Evolutionary conservation across 2,113 vertebrate species (phyloP), one percentile per base, ranked within the genome.

Genomic region (Anguilla japonica): DNA sequence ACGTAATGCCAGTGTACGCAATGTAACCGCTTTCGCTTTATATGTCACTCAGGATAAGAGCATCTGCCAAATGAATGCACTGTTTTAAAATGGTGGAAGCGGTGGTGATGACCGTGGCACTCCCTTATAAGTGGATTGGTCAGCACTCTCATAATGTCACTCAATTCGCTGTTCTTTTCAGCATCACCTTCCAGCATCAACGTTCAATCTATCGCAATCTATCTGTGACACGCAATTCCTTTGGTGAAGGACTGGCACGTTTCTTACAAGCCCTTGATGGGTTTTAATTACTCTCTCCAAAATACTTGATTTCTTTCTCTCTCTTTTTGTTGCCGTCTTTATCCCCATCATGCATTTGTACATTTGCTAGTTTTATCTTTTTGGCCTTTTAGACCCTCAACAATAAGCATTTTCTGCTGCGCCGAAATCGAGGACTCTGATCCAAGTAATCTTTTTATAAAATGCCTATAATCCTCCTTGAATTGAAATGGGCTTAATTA

Each of bases 401-500:
- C 41, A 53, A 82, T 18, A 20, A n/a, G 83, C 41, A 83, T 87
- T 87, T 53, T 83, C 34, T 6, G 34, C 1, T 11, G 15, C 63
- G 34, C 75, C 81, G 8, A 40, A 86, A 46, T 82, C 41, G 41
- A 43, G 80, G 81, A 82, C 39, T 80, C 20, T 78, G 86, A 78
- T 78, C 60, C 86, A 78, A n/a, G 43, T 87, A 83, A 83, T 87
- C 86, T 87, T 87, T 75, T 53, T 34, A 82, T 83, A 78, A 87
- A 87, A 83, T 50, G 86, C 81, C 78, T 87, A 79, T 78, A 87
- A 87, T 87, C 86, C 86, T 53, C 81, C 34, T 87, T 87, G 60
- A 83, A 87, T 53, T 83, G 81, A 78, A 83, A 87, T 87, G 81
- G 63, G 81, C 67, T 83, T 87, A 87, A 87, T 87, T 87, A 87